phyloP scores from a whole-genome alignment of 2,797 vertebrate species.

The Acanthopagrus latus region DNA sequence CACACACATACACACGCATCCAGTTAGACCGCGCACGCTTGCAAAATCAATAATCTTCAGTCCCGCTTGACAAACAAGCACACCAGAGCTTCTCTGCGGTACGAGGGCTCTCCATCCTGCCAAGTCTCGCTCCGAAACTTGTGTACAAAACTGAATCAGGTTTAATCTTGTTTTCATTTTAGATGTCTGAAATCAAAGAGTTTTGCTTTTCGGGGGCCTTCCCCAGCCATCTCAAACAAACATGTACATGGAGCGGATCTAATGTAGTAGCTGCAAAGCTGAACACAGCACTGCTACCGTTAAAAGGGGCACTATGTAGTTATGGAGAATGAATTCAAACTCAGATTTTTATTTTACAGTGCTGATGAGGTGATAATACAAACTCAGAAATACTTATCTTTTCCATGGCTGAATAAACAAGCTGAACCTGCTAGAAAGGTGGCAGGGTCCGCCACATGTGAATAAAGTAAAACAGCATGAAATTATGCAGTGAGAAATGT shows the following conservation, averaged over 20 bases:
- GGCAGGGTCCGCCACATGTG: too few species aligned
- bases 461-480: too few species aligned
- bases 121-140: slow-evolving; percentile 69
- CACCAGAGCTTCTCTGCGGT: slow-evolving; percentile 55
- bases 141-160: slow-evolving; percentile 57
- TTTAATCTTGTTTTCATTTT: slow-evolving; percentile 31
- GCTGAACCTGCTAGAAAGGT: too few species aligned
- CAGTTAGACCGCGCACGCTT: slow-evolving; percentile 46
- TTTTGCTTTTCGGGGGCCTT: slow-evolving; percentile 40
- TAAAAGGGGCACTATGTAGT: background rate
- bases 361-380: too few species aligned
- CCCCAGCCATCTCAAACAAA: slow-evolving; percentile 39
- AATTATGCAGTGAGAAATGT: too few species aligned
- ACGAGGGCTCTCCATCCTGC: slow-evolving; percentile 52
- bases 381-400: too few species aligned
- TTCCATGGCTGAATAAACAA: too few species aligned
- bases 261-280: slow-evolving; percentile 16
- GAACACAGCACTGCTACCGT: slow-evolving; percentile 14
- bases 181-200: slow-evolving; percentile 58
- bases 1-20: background rate
- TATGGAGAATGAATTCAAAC: too few species aligned
- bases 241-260: background rate
- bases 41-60: slow-evolving; percentile 81
- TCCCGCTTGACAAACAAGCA: slow-evolving; percentile 74
- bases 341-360: too few species aligned